Base-by-base conservation (phyloP, 2,888 invertebrate species). In the Lymantria dispar region DNA sequence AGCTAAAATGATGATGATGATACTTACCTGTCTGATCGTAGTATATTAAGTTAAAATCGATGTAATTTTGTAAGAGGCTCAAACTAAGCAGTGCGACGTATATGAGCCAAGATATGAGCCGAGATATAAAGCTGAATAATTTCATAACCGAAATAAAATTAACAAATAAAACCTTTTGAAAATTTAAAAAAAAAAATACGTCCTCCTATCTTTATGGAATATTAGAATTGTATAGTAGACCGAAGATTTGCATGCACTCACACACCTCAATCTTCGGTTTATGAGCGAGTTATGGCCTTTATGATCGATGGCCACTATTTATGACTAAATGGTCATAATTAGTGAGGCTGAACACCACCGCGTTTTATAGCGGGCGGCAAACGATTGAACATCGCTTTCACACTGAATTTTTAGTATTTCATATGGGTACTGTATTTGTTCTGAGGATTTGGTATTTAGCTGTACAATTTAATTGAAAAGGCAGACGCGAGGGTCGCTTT, bases 261-360 rank as follows among this genome's bases (percentile, higher is more conserved):
- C 51, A 68, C 59, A 67, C 58, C 62, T n/a, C 58, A 3, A 56
- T 58, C 57, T 62, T 60, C 54, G 47, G 33, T 76, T 87, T 87
- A 85, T 73, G 77, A 75, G 72, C 73, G 64, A 70, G 83, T 85
- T 85, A 85, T 83, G 78, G 76, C 64, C 68, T 87, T 88, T 88
- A 88, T 86, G 87, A 87, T 84, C 77, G 77, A 87, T 85, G 85
- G 78, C 76, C 79, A 72, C 75, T 74, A 73, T 87, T 87, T 86
- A 86, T 82, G 83, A 74, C 69, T 74, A 76, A 83, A 85, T 83
- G 76, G 75, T 74, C 74, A 74, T 87, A 87, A 88, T 87, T 87
- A 86, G 85, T 74, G 69, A 53, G 60, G 72, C 79, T 78, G 72
- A 75, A 77, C 73, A 60, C 62, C 60, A 62, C 63, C 47, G 62